phyloP scores from a whole-genome alignment of 2,888 invertebrate genomes.

The Rhogogaster chlorosoma region DNA sequence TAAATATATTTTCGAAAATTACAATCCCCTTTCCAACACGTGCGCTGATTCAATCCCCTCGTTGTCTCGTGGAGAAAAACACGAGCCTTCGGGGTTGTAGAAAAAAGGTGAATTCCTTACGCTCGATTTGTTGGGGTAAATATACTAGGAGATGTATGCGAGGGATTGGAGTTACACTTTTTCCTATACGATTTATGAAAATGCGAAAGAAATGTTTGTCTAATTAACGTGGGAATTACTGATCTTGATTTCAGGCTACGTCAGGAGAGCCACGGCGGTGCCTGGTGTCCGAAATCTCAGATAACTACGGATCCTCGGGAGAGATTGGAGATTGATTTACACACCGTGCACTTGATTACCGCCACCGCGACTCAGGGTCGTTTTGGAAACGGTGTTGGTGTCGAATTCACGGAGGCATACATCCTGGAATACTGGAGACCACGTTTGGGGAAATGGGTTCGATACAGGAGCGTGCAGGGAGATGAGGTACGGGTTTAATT shows the following conservation, averaged over 20 bases:
- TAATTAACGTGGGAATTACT: slow-evolving; percentile 52
- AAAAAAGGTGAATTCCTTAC: background rate
- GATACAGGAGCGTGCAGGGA: slow-evolving; percentile 87
- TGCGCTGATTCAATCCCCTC: slow-evolving; percentile 29
- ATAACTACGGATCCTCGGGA: slow-evolving; percentile 88
- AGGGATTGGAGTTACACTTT: background rate
- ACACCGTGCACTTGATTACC: slow-evolving; percentile 89
- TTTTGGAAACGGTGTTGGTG: slow-evolving; percentile 94
- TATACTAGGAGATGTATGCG: background rate
- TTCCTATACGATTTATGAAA: background rate
- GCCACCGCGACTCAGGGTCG: slow-evolving; percentile 92
- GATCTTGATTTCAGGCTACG: slow-evolving; percentile 83
- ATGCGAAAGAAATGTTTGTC: slow-evolving; percentile 49
- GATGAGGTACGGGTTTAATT: slow-evolving; percentile 84
- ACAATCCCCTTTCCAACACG: background rate
- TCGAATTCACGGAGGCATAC: slow-evolving; percentile 92
- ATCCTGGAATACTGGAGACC: slow-evolving; percentile 92
- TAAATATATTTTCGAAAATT: slow-evolving; percentile 1
- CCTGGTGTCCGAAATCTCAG: slow-evolving; percentile 94
- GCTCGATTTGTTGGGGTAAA: background rate
- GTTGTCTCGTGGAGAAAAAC: slow-evolving; percentile 1
- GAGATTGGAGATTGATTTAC: slow-evolving; percentile 91
- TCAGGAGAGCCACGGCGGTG: slow-evolving; percentile 91
- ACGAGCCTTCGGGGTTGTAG: background rate
- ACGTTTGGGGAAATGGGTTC: slow-evolving; percentile 89